phyloP scores from a whole-genome alignment of 2,797 vertebrate genomes.

The Danio tinwini region DNA sequence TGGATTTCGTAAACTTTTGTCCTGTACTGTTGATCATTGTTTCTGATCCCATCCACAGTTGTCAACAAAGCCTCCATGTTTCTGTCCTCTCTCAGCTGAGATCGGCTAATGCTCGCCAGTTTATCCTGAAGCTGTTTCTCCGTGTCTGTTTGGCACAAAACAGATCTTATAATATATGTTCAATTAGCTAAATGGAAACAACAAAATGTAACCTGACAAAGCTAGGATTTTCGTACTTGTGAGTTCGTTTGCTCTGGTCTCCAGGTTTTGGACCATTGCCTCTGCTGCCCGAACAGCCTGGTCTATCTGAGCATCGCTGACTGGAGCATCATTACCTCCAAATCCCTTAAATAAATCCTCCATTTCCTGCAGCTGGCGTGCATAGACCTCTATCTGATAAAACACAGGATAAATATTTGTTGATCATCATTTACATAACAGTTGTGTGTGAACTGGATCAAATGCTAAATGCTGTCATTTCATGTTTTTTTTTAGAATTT shows the following conservation, averaged over 20 bases:
- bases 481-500: conserved; percentile 13
- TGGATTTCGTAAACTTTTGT: conserved; percentile 70
- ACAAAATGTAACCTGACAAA: background rate
- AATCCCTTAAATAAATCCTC: conserved; percentile 71
- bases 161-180: background rate
- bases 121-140: conserved; percentile 76
- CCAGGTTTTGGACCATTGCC: conserved; percentile 73
- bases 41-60: conserved; percentile 54
- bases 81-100: conserved; percentile 67
- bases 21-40: conserved; percentile 70
- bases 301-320: conserved; percentile 71
- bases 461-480: background rate
- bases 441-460: background rate
- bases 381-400: conserved; percentile 80
- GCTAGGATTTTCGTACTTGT: conserved; percentile 58
- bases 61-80: conserved; percentile 73
- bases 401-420: conserved; percentile 15
- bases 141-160: conserved; percentile 67
- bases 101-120: conserved; percentile 73
- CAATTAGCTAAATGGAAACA: background rate
- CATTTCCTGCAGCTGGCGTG: conserved; percentile 77
- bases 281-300: conserved; percentile 72
- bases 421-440: background rate
- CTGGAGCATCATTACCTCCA: conserved; percentile 48
- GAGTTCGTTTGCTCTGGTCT: conserved; percentile 70